These are phyloP conservation scores for Brachionus manjavacas DNA, from an alignment of 1,140 invertebrate species.

Conservation along the genomic window DNA sequence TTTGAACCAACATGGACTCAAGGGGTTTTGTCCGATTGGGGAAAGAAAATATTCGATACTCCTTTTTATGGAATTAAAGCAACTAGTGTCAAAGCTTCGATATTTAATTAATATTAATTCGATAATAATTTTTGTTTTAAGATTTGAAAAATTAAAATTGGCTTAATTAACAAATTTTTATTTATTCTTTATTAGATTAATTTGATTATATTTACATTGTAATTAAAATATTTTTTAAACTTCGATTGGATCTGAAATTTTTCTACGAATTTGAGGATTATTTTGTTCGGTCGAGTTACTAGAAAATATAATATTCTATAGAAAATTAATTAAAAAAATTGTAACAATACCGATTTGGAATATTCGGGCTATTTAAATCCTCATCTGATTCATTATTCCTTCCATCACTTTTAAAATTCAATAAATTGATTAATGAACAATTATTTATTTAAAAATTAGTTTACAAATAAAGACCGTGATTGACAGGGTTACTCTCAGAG, in stretches of 20 bases:
- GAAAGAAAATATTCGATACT: slow-evolving; percentile 4
- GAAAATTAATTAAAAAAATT: neutral
- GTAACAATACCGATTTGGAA: neutral
- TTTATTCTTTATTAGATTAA: neutral
- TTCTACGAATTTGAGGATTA: neutral
- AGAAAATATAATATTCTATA: neutral
- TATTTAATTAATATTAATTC: neutral
- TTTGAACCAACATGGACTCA: slow-evolving; percentile 4
- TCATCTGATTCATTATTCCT: neutral
- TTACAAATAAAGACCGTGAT: neutral
- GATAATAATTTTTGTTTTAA: neutral
- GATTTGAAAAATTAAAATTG: too few species aligned
- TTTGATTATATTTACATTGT: neutral
- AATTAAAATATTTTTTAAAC: neutral
- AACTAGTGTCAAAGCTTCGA: slow-evolving; percentile 1
- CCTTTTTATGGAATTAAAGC: neutral
- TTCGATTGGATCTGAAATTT: neutral
- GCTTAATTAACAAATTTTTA: neutral
- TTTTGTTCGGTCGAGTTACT: neutral
- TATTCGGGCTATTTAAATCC: neutral
- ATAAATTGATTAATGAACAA: neutral
- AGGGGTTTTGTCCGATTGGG: slow-evolving; percentile 28
- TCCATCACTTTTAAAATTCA: neutral
- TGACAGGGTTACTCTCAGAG: neutral
- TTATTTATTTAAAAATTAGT: neutral